phyloP scores from a whole-genome alignment of 1,140 invertebrate species.

The Brevipalpus yothersi region DNA sequence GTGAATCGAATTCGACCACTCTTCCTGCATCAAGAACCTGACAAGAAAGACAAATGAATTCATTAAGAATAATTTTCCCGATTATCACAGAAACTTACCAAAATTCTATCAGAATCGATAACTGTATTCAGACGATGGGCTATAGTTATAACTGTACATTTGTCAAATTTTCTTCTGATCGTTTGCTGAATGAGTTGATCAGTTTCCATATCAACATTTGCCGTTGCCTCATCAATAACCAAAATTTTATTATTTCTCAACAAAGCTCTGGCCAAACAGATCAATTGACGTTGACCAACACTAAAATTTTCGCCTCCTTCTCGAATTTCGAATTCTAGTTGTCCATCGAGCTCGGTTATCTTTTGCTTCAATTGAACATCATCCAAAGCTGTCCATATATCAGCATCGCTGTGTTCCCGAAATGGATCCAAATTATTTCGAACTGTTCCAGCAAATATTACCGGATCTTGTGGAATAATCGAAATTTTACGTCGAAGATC shows the following conservation, averaged over 20 bases:
- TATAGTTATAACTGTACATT: conserved; percentile 68
- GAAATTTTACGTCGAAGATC: conserved; percentile 17
- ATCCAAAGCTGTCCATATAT: conserved; percentile 16
- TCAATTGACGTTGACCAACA: conserved; percentile 48
- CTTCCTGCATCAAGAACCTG: conserved; percentile 11
- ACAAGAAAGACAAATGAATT: background rate
- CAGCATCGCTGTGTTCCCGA: conserved; percentile 12
- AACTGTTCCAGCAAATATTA: conserved; percentile 23
- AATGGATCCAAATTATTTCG: conserved; percentile 19
- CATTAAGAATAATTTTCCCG: background rate
- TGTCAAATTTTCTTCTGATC: conserved; percentile 45
- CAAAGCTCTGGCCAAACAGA: conserved; percentile 61
- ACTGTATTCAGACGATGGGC: conserved; percentile 70
- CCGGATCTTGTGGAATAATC: conserved; percentile 34
- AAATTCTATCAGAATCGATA: conserved; percentile 43
- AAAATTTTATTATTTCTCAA: conserved; percentile 67
- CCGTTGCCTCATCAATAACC: conserved; percentile 80
- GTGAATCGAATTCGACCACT: conserved; percentile 5
- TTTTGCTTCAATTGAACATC: conserved; percentile 14
- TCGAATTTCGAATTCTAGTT: conserved; percentile 16
- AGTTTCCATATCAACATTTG: conserved; percentile 68
- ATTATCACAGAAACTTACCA: conserved; percentile 1
- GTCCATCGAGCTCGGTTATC: conserved; percentile 9
- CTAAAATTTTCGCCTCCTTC: conserved; percentile 35
- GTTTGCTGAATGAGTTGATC: conserved; percentile 63